Evolutionary conservation across 2,888 invertebrate species (phyloP).

Genomic region (Drosophila neoperkinsi): DNA sequence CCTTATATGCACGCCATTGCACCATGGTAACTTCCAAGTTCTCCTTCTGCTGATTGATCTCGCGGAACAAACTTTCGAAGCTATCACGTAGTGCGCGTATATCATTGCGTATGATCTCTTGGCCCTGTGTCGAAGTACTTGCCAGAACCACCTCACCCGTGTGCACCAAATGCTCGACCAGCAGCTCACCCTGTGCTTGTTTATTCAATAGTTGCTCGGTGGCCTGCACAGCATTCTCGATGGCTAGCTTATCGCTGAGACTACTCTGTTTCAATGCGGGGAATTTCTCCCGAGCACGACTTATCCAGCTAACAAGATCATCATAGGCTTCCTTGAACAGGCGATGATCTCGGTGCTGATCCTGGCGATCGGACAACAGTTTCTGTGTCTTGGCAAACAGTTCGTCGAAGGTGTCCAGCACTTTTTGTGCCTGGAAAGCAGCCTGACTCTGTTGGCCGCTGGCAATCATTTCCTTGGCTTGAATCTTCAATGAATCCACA

Average conservation of each 20-base stretch:
- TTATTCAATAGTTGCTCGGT: constrained; percentile 94
- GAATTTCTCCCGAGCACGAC: constrained; percentile 94
- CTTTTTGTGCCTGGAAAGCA: constrained; percentile 93
- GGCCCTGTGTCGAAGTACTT: constrained; percentile 92
- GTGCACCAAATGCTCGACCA: constrained; percentile 94
- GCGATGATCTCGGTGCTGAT: constrained; percentile 94
- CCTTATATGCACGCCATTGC: constrained; percentile 96
- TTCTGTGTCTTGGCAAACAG: constrained; percentile 92
- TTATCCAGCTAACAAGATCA: constrained; percentile 95
- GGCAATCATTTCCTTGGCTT: constrained; percentile 93
- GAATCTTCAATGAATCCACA: constrained; percentile 93
- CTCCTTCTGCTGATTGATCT: constrained; percentile 93
- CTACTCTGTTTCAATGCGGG: constrained; percentile 94
- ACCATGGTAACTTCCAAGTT: constrained; percentile 92
- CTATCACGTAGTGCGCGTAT: constrained; percentile 93
- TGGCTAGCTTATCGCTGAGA: constrained; percentile 93
- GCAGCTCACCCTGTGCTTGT: constrained; percentile 94
- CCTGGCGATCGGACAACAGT: constrained; percentile 91
- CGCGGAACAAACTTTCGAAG: constrained; percentile 93
- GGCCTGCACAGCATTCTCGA: constrained; percentile 95
- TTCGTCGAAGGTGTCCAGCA: constrained; percentile 93
- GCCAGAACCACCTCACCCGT: constrained; percentile 94
- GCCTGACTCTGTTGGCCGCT: constrained; percentile 94
- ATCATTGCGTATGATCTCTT: constrained; percentile 92
- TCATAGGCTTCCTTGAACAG: constrained; percentile 96